Base-by-base conservation (phyloP, 2,888 invertebrate genomes). In the Zonitis immaculata region DNA sequence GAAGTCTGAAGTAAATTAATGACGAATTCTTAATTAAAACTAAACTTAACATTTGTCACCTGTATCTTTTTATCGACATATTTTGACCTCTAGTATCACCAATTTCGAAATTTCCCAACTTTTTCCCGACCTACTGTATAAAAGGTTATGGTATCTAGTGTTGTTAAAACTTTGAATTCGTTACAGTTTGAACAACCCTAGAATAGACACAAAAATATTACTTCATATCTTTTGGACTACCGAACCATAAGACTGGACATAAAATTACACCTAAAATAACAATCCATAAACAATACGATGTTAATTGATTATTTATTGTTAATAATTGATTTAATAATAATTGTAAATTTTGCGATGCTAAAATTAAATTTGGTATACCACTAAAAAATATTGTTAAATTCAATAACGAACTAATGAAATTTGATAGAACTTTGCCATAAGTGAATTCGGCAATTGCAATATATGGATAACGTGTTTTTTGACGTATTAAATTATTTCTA, bases 201-300 rank as follows among this genome's bases (percentile, higher is more conserved):
- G n/a, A n/a, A n/a, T n/a, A n/a, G n/a, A n/a, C n/a, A n/a, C n/a
- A n/a, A n/a, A n/a, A n/a, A n/a, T n/a, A 80, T 81, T 75, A 92
- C 94, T 92, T 91, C 88, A 94, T 91, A 69, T 94, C 91, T 73
- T 91, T 91, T 0, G 94, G 93, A 57, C 92, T 91, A 45, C 92
- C 93, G 6, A 93, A 80, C 91, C 92, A 93, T 80, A 90, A 84
- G 47, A 91, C 74, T 0, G 93, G 93, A 60, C 89, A 88, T 18
- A 94, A 79, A 47, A 87, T 70, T 1, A 84, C 68, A 0, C 89
- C 91, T 2, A 93, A 79, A 14, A 93, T 75, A 18, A 91, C 72
- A 71, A 92, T 82, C 91, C 91, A 92, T 62, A 88, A 86, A 70
- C 93, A 93, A 73, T 88, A 91, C 0, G 89, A 85, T 42, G 90